Percentiles rank a stretch among this genome's conserved stretches.
Evolutionary conservation across 2,797 vertebrate species (phyloP).

Genomic region (Coluber constrictor): DNA sequence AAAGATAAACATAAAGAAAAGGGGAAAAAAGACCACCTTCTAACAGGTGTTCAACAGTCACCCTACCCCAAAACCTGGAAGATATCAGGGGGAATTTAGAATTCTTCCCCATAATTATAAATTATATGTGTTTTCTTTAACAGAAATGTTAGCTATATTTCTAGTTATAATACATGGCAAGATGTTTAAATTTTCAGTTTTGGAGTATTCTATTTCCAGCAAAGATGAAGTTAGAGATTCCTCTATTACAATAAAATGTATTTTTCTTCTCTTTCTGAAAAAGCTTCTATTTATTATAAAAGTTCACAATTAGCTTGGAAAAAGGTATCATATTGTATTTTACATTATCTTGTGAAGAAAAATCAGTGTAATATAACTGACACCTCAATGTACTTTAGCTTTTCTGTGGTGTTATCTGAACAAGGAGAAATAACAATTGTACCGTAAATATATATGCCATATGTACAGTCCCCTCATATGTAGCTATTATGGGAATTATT

Average conservation of each 20-base stretch:
- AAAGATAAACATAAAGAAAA: neutral
- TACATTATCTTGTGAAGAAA: neutral
- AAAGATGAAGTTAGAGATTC: neutral
- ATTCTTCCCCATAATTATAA: neutral
- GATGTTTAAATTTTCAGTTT: neutral
- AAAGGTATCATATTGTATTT: neutral
- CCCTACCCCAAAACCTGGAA: neutral
- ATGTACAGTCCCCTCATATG: conserved; percentile 23
- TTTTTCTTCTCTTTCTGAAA: neutral
- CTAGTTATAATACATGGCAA: neutral
- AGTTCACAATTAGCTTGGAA: neutral
- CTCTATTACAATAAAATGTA: neutral
- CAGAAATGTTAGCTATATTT: neutral
- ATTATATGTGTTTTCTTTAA: neutral
- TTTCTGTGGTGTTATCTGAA: neutral
- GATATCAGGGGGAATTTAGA: neutral
- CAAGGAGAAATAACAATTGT: conserved; percentile 4
- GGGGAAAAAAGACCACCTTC: neutral
- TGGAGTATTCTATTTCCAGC: neutral
- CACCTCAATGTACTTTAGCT: conserved; percentile 23
- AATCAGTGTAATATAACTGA: neutral
- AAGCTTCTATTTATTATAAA: neutral
- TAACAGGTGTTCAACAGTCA: neutral
- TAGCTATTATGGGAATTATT: conserved; percentile 25
- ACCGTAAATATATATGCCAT: neutral